A percentile compares a stretch with the other conserved stretches of the same genome.
phyloP scores from a whole-genome alignment of 2,113 vertebrate genomes.

The Geothlypis trichas region DNA sequence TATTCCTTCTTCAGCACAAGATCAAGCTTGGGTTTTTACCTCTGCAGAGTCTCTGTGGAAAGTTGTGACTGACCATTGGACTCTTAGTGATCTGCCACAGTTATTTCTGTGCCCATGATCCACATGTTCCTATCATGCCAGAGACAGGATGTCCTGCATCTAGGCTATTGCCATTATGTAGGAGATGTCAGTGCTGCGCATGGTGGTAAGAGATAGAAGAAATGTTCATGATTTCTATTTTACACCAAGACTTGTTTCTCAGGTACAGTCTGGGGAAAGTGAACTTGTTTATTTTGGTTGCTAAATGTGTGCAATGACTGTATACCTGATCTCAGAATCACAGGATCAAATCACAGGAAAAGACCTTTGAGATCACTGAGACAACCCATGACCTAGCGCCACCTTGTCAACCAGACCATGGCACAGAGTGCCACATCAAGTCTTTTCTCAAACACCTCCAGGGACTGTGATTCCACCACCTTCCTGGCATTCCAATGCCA shows the following conservation, averaged over 20 bases:
- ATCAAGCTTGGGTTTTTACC: not conserved
- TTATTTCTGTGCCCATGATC: not conserved
- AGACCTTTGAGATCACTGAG: not conserved
- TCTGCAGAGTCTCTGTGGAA: not conserved
- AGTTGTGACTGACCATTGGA: not conserved
- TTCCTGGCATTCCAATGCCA: not conserved
- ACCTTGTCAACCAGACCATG: not conserved
- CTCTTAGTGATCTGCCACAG: not conserved
- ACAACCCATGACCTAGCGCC: too few relatives aligned
- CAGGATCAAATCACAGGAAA: not conserved
- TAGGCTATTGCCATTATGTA: not conserved
- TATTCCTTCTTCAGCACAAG: not conserved
- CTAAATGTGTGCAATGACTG: not conserved
- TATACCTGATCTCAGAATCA: not conserved
- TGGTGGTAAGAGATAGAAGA: not conserved
- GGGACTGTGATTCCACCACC: not conserved
- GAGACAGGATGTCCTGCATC: not conserved
- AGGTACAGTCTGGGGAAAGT: not conserved
- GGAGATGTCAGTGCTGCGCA: not conserved
- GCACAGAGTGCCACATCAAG: not conserved
- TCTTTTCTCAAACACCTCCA: not conserved
- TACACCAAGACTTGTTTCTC: not conserved
- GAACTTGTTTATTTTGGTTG: not conserved
- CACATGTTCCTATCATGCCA: not conserved
- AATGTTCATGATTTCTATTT: not conserved